phyloP scores from a whole-genome alignment of 2,888 invertebrate genomes.

The Syrphus vitripennis region DNA sequence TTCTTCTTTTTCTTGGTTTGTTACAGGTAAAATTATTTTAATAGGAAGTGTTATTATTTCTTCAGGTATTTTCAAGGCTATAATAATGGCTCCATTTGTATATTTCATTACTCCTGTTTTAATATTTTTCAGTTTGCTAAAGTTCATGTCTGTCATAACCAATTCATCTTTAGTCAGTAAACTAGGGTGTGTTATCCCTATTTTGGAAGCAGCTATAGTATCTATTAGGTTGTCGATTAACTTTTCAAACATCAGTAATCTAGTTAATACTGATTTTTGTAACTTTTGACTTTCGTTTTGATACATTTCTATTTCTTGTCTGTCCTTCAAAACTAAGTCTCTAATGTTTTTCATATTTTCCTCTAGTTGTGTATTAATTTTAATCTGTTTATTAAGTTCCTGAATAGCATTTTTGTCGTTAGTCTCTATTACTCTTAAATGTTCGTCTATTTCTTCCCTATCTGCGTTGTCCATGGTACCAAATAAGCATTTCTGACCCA shows the following conservation, averaged over 20 bases:
- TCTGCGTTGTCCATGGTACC: too few relatives aligned
- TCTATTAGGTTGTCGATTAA: background rate
- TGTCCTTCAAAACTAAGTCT: conserved; percentile 74
- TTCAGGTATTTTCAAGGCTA: conserved; percentile 6
- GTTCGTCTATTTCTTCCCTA: background rate
- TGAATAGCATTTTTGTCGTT: background rate
- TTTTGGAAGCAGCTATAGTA: conserved; percentile 16
- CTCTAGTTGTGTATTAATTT: conserved; percentile 9
- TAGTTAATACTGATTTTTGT: background rate
- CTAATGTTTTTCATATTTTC: conserved; percentile 25
- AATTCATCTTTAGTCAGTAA: background rate
- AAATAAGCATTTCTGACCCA: background rate
- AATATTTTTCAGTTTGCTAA: background rate
- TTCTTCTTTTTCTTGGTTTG: conserved; percentile 2
- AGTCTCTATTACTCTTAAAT: background rate
- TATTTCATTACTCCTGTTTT: background rate
- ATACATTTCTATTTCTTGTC: conserved; percentile 9
- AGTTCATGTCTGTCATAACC: background rate
- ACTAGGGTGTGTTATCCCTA: conserved; percentile 13
- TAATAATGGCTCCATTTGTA: background rate
- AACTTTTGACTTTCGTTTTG: background rate
- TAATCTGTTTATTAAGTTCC: background rate
- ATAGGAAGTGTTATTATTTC: background rate
- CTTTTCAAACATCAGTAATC: background rate
- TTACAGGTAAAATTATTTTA: background rate